phyloP scores from a whole-genome alignment of 2,797 vertebrate genomes.

The Anisognathus igniventris region DNA sequence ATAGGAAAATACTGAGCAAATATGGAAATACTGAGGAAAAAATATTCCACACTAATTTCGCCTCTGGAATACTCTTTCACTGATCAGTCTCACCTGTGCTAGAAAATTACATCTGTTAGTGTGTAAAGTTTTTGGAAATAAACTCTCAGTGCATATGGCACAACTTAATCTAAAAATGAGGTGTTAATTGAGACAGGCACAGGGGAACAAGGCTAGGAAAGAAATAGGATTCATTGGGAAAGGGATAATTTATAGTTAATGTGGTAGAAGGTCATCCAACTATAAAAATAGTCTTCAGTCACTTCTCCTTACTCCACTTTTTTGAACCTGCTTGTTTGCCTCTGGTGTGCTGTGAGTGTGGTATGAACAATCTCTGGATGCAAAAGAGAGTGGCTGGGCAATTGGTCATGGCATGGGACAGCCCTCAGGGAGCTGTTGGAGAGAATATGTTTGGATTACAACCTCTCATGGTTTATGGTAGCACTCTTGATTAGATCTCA shows the following conservation, averaged over 20 bases:
- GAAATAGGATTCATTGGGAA: neutral
- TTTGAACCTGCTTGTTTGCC: neutral
- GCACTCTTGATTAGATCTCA: neutral
- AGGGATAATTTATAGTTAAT: neutral
- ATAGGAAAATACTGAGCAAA: neutral
- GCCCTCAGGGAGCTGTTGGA: neutral
- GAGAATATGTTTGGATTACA: neutral
- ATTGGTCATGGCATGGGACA: accelerated
- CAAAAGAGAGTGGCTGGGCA: neutral
- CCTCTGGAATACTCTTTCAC: neutral
- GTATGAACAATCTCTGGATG: accelerated
- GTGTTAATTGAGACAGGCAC: neutral
- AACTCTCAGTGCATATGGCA: neutral
- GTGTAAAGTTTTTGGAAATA: neutral
- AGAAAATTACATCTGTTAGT: neutral
- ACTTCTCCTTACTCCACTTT: neutral
- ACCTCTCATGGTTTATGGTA: neutral
- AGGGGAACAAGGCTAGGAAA: neutral
- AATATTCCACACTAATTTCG: neutral
- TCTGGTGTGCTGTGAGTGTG: neutral
- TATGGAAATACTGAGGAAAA: neutral
- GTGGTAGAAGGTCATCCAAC: neutral
- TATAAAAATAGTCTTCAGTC: neutral
- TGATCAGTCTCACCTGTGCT: neutral
- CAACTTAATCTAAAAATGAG: neutral